These are phyloP conservation scores for Cistogaster globosa DNA, from an alignment of 2,888 invertebrate species.

Conservation along the genomic window DNA sequence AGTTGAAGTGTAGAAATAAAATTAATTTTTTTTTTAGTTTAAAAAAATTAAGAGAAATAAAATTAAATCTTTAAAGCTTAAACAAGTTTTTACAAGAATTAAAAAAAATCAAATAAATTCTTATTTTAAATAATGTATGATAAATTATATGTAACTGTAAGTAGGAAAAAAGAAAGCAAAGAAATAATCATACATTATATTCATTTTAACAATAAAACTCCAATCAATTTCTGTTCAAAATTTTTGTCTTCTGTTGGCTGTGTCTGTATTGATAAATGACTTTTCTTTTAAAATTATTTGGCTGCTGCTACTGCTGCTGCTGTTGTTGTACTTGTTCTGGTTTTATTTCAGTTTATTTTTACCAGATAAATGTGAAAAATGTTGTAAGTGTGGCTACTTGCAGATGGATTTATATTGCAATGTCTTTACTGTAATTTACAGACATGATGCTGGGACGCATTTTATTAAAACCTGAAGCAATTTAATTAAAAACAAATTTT, in stretches of 20 bases:
- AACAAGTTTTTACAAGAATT: constrained; percentile 4
- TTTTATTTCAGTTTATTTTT: constrained; percentile 23
- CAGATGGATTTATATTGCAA: constrained; percentile 15
- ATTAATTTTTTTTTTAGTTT: no score
- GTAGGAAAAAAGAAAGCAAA: not conserved
- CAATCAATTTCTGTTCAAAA: constrained; percentile 66
- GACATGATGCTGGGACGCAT: constrained; percentile 50
- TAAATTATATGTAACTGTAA: constrained; percentile 34
- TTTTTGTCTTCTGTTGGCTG: constrained; percentile 48
- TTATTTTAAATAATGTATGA: constrained; percentile 4
- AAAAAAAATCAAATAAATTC: constrained; percentile 3
- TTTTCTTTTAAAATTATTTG: constrained; percentile 53
- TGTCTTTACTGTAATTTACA: constrained; percentile 33
- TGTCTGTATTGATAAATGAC: constrained; percentile 69
- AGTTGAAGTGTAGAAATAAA: no score
- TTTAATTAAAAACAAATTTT: constrained; percentile 71
- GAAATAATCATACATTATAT: constrained; percentile 15
- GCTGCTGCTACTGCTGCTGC: not conserved
- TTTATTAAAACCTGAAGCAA: constrained; percentile 69
- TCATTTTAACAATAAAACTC: constrained; percentile 59
- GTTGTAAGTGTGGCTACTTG: constrained; percentile 11
- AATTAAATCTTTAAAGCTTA: constrained; percentile 3
- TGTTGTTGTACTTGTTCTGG: not conserved
- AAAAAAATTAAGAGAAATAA: no score
- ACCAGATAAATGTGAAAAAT: constrained; percentile 28